These are phyloP conservation scores for Amazona ochrocephala DNA, from an alignment of 2,797 vertebrate genomes.

Conservation along the genomic window DNA sequence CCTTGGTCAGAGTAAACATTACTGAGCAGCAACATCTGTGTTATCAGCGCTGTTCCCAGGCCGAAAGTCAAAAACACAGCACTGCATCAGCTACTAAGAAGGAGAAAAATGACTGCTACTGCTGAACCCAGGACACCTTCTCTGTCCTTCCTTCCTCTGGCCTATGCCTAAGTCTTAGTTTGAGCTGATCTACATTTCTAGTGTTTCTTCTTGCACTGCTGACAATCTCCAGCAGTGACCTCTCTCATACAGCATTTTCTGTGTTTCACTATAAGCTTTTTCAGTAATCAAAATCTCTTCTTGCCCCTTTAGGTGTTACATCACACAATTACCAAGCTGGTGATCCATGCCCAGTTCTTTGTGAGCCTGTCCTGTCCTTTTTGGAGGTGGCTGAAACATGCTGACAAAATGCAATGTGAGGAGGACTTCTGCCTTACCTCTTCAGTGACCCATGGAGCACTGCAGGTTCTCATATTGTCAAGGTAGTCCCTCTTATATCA, in stretches of 20 bases:
- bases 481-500: not conserved
- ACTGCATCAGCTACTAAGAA: too few relatives aligned
- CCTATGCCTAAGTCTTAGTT: not conserved
- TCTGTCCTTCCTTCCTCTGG: not conserved
- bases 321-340: not conserved
- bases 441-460: not conserved
- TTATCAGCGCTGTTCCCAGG: too few relatives aligned
- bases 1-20: too few relatives aligned
- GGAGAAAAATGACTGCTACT: too few relatives aligned
- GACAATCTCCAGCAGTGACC: not conserved
- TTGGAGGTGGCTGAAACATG: not conserved
- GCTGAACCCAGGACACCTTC: not conserved
- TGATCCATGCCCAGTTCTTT: not conserved
- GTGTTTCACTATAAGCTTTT: not conserved
- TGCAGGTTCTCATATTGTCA: not conserved
- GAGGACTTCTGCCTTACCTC: not conserved
- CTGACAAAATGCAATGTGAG: not conserved
- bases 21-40: too few relatives aligned
- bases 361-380: not conserved
- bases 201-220: not conserved
- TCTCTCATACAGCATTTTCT: not conserved
- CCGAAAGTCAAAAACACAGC: too few relatives aligned
- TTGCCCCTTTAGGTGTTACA: not conserved
- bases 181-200: not conserved
- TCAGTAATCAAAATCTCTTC: conserved; percentile 22